Base-by-base conservation (phyloP, 2,797 vertebrate species). In the Pipistrellus kuhlii region DNA sequence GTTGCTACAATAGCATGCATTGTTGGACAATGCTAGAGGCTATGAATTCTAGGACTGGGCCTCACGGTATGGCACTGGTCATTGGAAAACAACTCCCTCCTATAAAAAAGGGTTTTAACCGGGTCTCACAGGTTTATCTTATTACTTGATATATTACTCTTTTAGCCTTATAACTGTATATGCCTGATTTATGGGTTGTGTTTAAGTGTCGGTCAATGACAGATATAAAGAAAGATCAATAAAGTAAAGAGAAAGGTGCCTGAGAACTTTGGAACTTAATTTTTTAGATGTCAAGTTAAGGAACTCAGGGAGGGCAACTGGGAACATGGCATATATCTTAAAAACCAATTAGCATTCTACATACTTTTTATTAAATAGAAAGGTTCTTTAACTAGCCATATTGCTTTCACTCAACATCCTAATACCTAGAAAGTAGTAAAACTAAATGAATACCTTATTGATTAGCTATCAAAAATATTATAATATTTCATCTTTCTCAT, bases 361-460 rank as follows among this genome's bases (percentile, higher is more conserved):
- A 27, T 8, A 32, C 76, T 85, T 96, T 92, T 95, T 95, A 90
- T 94, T 81, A 87, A 95, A 91, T 44, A 91, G 51, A 88, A 38
- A 30, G 59, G 23, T 25, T 4, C 27, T 96, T 96, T 96, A 94
- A 90, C 75, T 94, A 53, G 62, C 88, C 27, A 71, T 93, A 78
- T n/a, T 78, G 84, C 84, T 96, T 97, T 96, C 95, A 96, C 55
- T 78, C 32, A 96, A 96, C 96, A 83, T 73, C 77, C 80, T 97
- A 96, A 91, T 78, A 96, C 48, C 76, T n/a, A 93, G 69, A 96
- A 89, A 97, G 92, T 35, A 96, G 64, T 94, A 97, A 97, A 97
- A 97, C 92, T 93, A 96, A 84, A n/a, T 89, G 92, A 91, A 96
- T 90, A 85, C 55, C 85, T 95, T 69, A 97, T 92, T 95, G 75